Base-by-base conservation (phyloP, 2,888 invertebrate species). In the Andrena flavipes region DNA sequence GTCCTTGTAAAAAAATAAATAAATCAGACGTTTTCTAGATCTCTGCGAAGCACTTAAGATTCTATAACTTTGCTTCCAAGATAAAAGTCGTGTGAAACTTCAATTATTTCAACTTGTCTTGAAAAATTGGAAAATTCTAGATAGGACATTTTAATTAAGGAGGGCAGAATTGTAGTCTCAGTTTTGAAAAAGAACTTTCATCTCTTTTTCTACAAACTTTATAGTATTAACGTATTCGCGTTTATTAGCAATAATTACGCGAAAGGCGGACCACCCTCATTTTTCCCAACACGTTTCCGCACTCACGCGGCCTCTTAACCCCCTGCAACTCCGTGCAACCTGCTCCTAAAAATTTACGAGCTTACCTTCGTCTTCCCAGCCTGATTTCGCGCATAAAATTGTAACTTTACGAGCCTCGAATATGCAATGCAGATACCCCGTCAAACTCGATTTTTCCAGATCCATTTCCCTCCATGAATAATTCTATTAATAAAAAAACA, bases 231-330 rank as follows among this genome's bases (percentile, higher is more conserved):
- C 59, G 78, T 80, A 54, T 62, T 33, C 13, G 51, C 71, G 72
- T 80, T 79, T 72, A 67, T 72, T 79, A 78, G 67, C 80, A 62
- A 80, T 72, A 80, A 80, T 79, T 79, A 80, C 65, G 48, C 6
- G 30, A 30, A 71, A 48, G 35, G 71, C 20, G 10, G 56, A 54
- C 62, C 67, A 80, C 67, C 67, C 48, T 62, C 62, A 72, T 80
- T 80, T 80, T 72, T 54, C 54, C 29, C 56, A 20, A 80, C 80
- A 80, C 62, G 80, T 42, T 80, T 80, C 68, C 80, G 80, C 80
- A 80, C 80, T 80, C 62, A 56, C 48, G 71, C 65, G 54, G 29
- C 35, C 71, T 60, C 72, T 80, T 80, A 72, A 80, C 80, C 72
- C 67, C 29, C 71, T n/a, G 48, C 80, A 23, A 56, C n/a, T 56